phyloP scores from a whole-genome alignment of 2,797 vertebrate genomes.

The Syngnathus rostellatus region DNA sequence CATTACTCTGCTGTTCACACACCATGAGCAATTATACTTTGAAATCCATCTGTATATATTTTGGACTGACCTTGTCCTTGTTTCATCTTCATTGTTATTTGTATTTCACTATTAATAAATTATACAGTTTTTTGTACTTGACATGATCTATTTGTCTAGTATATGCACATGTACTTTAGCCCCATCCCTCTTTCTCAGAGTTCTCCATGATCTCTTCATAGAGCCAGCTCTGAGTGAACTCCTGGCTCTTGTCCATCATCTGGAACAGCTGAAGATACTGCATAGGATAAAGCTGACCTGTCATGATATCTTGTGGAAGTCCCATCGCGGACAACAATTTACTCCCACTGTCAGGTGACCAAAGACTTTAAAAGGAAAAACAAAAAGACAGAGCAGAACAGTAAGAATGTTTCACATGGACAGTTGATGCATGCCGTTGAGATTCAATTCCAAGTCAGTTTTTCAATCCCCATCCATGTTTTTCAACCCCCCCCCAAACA shows the following conservation, averaged over 20 bases:
- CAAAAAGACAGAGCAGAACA: not conserved
- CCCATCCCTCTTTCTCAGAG: slow-evolving; percentile 39
- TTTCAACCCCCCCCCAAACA: no score
- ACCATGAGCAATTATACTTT: slow-evolving; percentile 3
- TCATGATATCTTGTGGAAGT: slow-evolving; percentile 56
- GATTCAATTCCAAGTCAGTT: no score
- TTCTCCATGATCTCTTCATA: slow-evolving; percentile 73
- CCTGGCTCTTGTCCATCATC: slow-evolving; percentile 72
- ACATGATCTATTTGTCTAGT: not conserved
- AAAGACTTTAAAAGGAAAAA: slow-evolving; percentile 62
- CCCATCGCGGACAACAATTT: slow-evolving; percentile 66
- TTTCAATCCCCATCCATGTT: no score
- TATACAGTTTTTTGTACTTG: not conserved
- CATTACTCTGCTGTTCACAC: not conserved
- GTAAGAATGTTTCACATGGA: not conserved
- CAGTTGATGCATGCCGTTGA: no score
- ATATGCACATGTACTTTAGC: slow-evolving; percentile 21
- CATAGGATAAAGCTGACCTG: slow-evolving; percentile 71
- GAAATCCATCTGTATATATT: not conserved
- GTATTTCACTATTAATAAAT: not conserved
- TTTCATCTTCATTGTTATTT: not conserved
- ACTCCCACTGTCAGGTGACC: slow-evolving; percentile 69
- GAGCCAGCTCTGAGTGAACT: slow-evolving; percentile 78
- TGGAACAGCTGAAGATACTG: slow-evolving; percentile 82
- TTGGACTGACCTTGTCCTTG: not conserved